Base-by-base conservation (phyloP, 2,797 vertebrate genomes). In the Tadarida brasiliensis region DNA sequence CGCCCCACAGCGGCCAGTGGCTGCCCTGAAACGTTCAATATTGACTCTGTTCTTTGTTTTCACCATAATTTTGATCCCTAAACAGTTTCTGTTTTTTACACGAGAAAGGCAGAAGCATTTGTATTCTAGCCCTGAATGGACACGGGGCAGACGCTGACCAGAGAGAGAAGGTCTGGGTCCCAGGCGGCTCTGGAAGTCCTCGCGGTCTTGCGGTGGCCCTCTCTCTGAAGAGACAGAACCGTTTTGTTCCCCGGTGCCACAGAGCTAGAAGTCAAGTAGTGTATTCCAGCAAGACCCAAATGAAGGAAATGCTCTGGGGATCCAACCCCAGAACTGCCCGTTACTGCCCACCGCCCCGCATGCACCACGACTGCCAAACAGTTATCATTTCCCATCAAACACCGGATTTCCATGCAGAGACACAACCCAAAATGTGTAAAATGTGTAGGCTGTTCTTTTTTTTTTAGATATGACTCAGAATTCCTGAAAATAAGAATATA, bases 401-500 rank as follows among this genome's bases (percentile, higher is more conserved):
- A 12, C 4, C 3, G 17, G 33, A 59, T 24, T 78, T 65, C 28
- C 28, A 2, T 3, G 24, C 26, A 17, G 4, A 92, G 67, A 39
- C 2, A 14, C 68, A 54, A n/a, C 67, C 92, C 90, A 44, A 4
- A 44, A 44, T 44, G 39, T 44, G 39, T 39, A 84, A 92, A 80
- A 59, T 61, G 26, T 33, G 33, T 26, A 35, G n/a, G 19, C 33
- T 83, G 11, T 59, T 92, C 83, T 80, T 82, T 85, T 44, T 74
- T 68, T 95, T 86, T 14, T 73, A 71, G 63, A 57, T 51, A 1
- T 61, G 67, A 95, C 61, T 95, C 77, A 33, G 47, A 89, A 93
- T 88, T 96, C 87, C 87, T 96, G 81, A 95, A 96, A 95, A 94
- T 84, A 44, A 95, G 74, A 91, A 65, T 63, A 22, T 22, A 5